Evolutionary conservation across 92 coral and sea anemone species (phyloP).

Genomic region (Micromussa lordhowensis): DNA sequence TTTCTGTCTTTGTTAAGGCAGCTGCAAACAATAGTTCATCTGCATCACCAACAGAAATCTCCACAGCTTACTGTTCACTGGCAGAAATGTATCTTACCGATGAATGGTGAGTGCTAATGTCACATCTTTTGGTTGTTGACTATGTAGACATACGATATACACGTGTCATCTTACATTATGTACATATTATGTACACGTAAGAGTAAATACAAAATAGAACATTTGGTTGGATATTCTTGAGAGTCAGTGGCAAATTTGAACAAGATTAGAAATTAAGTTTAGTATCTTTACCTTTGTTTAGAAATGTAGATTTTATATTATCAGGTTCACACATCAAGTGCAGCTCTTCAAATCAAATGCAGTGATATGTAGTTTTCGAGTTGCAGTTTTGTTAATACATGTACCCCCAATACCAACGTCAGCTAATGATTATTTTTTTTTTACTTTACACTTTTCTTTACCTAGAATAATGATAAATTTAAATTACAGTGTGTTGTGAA

Average conservation of each 20-base stretch:
- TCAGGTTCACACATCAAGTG: background rate
- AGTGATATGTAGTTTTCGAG: background rate
- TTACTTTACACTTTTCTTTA: background rate
- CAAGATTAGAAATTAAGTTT: too few relatives aligned
- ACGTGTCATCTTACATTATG: too few relatives aligned
- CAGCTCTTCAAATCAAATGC: background rate
- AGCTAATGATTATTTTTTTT: background rate
- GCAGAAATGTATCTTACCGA: constrained; percentile 98
- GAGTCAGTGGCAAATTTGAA: too few relatives aligned
- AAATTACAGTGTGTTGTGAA: too few relatives aligned
- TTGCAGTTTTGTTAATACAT: too few relatives aligned
- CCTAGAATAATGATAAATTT: too few relatives aligned
- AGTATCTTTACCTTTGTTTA: too few relatives aligned
- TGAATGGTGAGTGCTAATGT: constrained; percentile 73
- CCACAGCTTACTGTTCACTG: constrained; percentile 94
- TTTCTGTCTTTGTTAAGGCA: constrained; percentile 28
- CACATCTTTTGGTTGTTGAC: background rate
- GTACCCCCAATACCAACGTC: background rate
- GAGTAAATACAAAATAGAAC: too few relatives aligned
- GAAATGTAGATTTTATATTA: too few relatives aligned
- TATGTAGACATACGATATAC: too few relatives aligned
- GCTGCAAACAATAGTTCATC: constrained; percentile 48
- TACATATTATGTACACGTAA: too few relatives aligned
- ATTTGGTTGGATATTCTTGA: too few relatives aligned
- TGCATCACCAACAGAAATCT: constrained; percentile 74